These are phyloP conservation scores for Copidosoma aretas DNA, from an alignment of 2,888 invertebrate genomes.

Conservation along the genomic window DNA sequence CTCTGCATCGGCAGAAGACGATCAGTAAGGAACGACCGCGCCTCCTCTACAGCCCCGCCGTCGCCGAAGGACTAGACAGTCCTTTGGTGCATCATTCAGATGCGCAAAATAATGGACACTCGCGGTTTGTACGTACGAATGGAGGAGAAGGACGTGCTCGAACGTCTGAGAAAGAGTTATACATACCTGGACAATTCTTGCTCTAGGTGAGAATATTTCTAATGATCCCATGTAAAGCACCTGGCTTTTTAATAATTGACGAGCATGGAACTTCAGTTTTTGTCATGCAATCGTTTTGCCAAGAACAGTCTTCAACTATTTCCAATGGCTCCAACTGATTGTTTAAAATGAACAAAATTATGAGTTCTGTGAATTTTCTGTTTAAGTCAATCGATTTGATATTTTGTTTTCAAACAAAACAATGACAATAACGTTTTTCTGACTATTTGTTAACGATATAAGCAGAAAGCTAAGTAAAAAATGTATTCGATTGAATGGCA, in stretches of 20 bases:
- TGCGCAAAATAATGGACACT: neutral
- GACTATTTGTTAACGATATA: neutral
- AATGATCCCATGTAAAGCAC: neutral
- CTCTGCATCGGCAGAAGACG: slow-evolving; percentile 37
- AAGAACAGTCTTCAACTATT: no score
- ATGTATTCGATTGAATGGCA: neutral
- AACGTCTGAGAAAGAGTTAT: no score
- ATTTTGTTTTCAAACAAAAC: neutral
- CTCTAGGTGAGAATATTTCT: neutral
- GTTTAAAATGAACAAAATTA: neutral
- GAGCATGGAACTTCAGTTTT: neutral
- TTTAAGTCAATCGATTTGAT: neutral
- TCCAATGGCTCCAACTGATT: neutral
- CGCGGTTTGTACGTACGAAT: neutral
- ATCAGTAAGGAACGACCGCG: neutral
- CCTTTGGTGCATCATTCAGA: neutral
- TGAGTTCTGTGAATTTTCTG: neutral
- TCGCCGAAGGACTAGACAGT: neutral
- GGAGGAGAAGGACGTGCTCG: no score
- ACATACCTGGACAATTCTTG: neutral
- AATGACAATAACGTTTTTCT: neutral
- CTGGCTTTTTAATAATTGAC: neutral
- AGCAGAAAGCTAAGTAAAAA: neutral
- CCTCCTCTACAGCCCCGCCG: neutral
- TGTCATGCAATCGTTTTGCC: neutral